Percentiles rank a stretch among this genome's conserved stretches.
These are phyloP conservation scores for Polyommatus iphigenia DNA, from an alignment of 2,888 invertebrate species.

Conservation along the genomic window DNA sequence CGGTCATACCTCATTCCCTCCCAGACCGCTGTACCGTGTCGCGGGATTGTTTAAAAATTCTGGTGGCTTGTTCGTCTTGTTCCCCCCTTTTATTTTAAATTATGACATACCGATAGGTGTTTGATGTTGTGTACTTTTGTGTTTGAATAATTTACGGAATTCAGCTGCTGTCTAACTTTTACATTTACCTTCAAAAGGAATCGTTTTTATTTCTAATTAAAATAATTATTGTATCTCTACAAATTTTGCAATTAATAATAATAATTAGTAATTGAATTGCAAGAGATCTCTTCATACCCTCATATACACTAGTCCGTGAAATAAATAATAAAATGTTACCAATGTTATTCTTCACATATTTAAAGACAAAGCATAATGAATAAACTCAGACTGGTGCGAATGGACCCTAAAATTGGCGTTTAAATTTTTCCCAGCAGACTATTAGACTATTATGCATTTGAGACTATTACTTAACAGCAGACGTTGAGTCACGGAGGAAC, in stretches of 20 bases:
- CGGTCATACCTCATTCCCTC: conserved; percentile 39
- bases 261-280: too few species aligned
- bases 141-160: conserved; percentile 4
- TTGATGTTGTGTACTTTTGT: conserved; percentile 11
- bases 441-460: conserved; percentile 9
- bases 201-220: background rate
- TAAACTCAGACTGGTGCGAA: too few species aligned
- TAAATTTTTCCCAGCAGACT: background rate
- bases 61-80: conserved; percentile 43
- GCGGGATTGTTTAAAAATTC: conserved; percentile 53
- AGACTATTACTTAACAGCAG: conserved; percentile 12
- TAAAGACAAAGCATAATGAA: too few species aligned
- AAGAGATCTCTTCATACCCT: too few species aligned
- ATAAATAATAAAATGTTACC: too few species aligned
- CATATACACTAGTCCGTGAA: too few species aligned
- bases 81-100: conserved; percentile 20
- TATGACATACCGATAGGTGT: conserved; percentile 26
- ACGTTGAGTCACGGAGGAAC: conserved; percentile 28
- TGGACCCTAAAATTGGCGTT: background rate
- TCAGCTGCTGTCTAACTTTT: background rate
- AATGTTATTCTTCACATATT: too few species aligned
- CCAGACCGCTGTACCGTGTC: conserved; percentile 50
- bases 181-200: background rate
- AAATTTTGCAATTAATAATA: too few species aligned
- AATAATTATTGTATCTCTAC: too few species aligned